Evolutionary conservation across 2,888 invertebrate genomes (phyloP).

Genomic region (Tachina fera): DNA sequence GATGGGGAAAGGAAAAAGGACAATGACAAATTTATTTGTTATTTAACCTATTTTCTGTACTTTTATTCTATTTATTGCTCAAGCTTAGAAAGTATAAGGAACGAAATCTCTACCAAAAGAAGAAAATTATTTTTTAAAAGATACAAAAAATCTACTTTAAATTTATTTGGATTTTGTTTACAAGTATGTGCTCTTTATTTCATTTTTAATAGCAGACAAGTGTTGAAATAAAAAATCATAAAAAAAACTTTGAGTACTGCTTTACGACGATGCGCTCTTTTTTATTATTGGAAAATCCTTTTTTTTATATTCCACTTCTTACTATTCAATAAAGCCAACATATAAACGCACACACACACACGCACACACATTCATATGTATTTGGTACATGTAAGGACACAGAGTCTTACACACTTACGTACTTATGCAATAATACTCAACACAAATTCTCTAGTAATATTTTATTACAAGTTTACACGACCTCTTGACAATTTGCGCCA

Average conservation of each 20-base stretch:
- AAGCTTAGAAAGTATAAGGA: constrained; percentile 19
- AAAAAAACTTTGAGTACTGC: constrained; percentile 42
- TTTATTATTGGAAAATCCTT: constrained; percentile 61
- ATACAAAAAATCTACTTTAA: constrained; percentile 59
- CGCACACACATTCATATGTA: background rate
- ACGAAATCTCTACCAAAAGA: constrained; percentile 24
- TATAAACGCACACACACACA: constrained; percentile 2
- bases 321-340: constrained; percentile 32
- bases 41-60: constrained; percentile 55
- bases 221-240: constrained; percentile 37
- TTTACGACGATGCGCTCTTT: constrained; percentile 5
- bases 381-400: background rate
- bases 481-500: constrained; percentile 69
- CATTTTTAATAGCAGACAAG: constrained; percentile 48
- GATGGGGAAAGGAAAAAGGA: constrained; percentile 29
- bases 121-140: constrained; percentile 33
- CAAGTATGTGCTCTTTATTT: constrained; percentile 37
- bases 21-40: constrained; percentile 64
- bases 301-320: constrained; percentile 46
- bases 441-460: constrained; percentile 63
- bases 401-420: background rate
- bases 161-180: constrained; percentile 63
- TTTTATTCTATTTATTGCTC: constrained; percentile 52
- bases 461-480: constrained; percentile 69
- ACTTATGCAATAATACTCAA: constrained; percentile 59